These are phyloP conservation scores for Elmis aenea DNA, from an alignment of 2,888 invertebrate genomes.

Conservation along the genomic window DNA sequence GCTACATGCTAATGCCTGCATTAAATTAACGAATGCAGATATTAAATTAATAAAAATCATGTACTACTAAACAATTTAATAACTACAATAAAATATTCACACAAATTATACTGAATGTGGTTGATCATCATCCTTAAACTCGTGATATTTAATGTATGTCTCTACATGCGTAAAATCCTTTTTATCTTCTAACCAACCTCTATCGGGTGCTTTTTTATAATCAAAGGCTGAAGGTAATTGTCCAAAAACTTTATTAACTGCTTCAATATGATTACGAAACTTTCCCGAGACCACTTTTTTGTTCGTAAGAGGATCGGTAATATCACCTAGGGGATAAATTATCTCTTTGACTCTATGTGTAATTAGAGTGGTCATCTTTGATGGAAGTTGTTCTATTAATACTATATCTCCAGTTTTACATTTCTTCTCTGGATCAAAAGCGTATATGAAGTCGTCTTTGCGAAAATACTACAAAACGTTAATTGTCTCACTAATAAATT, in stretches of 20 bases:
- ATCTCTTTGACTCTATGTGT: slow-evolving; percentile 76
- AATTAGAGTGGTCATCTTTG: slow-evolving; percentile 69
- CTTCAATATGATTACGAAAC: slow-evolving; percentile 72
- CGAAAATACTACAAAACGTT: slow-evolving; percentile 66
- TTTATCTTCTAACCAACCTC: slow-evolving; percentile 78
- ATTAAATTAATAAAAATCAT: no score
- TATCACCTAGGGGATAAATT: slow-evolving; percentile 75
- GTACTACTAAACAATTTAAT: no score
- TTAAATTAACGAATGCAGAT: no score
- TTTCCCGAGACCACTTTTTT: slow-evolving; percentile 68
- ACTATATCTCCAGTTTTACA: slow-evolving; percentile 83
- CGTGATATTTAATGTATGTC: slow-evolving; percentile 73
- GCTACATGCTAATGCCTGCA: no score
- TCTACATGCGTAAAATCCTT: slow-evolving; percentile 76
- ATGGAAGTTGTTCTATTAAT: slow-evolving; percentile 67
- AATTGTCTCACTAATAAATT: no score
- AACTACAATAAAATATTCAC: slow-evolving; percentile 30
- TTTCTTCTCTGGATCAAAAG: slow-evolving; percentile 69
- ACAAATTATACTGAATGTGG: slow-evolving; percentile 62
- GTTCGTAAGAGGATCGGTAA: slow-evolving; percentile 80
- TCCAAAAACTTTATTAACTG: slow-evolving; percentile 64
- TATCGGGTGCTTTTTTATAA: slow-evolving; percentile 69
- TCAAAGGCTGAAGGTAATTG: slow-evolving; percentile 63
- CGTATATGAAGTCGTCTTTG: slow-evolving; percentile 67
- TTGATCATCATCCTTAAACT: slow-evolving; percentile 65